Base-by-base conservation (phyloP, 2,797 vertebrate species). In the Varecia variegata region DNA sequence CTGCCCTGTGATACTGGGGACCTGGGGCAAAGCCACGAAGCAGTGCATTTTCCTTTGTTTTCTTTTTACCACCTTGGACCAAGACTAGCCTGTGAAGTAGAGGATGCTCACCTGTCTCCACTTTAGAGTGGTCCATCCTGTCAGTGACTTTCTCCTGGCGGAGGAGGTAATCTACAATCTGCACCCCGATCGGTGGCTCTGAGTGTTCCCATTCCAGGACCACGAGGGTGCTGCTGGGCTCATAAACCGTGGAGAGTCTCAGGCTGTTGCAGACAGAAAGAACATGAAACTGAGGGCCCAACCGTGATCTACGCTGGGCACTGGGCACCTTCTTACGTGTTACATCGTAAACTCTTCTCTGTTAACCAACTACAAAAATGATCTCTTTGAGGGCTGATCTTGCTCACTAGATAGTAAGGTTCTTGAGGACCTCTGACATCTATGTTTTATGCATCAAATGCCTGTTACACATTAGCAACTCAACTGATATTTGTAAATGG, bases 121-220 rank as follows among this genome's bases (percentile, higher is more conserved):
- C 99, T 98, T 99, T 99, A 90, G 99, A 99, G 98, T 99, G 99
- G 98, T 99, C 99, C 67, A 99, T 99, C 94, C 99, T 99, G 98
- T 99, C 99, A 0, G 99, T 99, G 98, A 99, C 99, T 96, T 99
- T 99, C 98, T 99, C 99, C 96, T 99, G 99, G 82, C 99, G 99
- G 97, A 99, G 99, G 97, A 99, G 99, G 98, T 99, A 99, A 98
- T 99, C 99, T 0, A 99, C 99, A 0, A 99, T 99, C 95, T 99
- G 99, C 54, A 99, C 99, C 4, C 99, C 99, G 0, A 99, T 99
- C 25, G 99, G 99, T 3, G 99, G 99, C 97, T 99, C 99, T 0
- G 99, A 99, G 97, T 99, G 99, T 85, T 99, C 99, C 99, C 99
- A 99, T 97, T 99, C 99, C 98, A 99, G 98, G 94, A 99, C 99